Evolutionary conservation across 2,888 invertebrate species (phyloP).

Genomic region (Cephalotes varians): DNA sequence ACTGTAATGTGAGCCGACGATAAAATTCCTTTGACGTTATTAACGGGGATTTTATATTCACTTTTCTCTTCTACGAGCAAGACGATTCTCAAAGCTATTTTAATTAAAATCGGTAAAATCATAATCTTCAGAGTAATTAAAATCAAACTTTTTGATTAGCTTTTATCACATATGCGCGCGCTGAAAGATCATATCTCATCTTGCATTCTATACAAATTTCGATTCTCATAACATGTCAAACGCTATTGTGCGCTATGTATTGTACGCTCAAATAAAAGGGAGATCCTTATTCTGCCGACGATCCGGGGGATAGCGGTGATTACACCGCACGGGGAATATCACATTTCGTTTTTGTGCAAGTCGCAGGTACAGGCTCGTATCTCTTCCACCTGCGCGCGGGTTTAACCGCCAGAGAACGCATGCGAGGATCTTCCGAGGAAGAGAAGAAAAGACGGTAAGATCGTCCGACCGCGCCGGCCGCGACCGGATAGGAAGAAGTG

Average conservation of each 20-base stretch:
- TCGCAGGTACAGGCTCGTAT: slow-evolving; percentile 63
- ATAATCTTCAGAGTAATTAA: neutral
- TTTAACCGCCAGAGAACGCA: slow-evolving; percentile 47
- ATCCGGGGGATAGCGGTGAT: slow-evolving; percentile 45
- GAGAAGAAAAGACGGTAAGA: slow-evolving; percentile 37
- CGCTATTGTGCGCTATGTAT: slow-evolving; percentile 17
- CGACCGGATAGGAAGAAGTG: slow-evolving; percentile 40
- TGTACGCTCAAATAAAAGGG: slow-evolving; percentile 7
- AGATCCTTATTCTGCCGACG: slow-evolving; percentile 21
- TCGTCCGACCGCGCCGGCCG: slow-evolving; percentile 28
- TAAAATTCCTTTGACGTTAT: neutral
- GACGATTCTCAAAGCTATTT: neutral
- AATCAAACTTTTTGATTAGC: neutral
- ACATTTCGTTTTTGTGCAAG: slow-evolving; percentile 47
- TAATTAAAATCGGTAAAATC: slow-evolving; percentile 10
- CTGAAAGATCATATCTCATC: neutral
- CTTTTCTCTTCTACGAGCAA: neutral
- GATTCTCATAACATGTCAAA: slow-evolving; percentile 1
- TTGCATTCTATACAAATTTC: neutral
- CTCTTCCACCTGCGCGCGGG: slow-evolving; percentile 54
- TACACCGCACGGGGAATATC: slow-evolving; percentile 40
- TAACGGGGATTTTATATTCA: neutral
- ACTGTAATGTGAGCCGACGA: neutral
- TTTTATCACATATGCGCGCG: neutral
- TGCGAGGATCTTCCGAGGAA: slow-evolving; percentile 40